Evolutionary conservation across 2,113 vertebrate species (phyloP).

Genomic region (Polypterus bichir): DNA sequence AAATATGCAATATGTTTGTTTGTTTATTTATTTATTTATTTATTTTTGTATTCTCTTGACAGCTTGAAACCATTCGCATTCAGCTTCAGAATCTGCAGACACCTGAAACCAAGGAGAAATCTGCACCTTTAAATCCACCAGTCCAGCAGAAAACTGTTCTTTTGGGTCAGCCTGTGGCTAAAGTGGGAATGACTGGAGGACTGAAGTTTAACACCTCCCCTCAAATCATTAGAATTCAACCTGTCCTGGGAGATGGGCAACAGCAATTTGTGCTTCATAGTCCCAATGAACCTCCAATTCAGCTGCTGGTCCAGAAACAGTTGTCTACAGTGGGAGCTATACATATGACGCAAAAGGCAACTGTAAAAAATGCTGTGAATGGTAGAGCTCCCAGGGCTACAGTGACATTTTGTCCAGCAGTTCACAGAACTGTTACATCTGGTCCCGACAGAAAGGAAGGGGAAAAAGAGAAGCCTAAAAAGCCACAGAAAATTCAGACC

Average conservation of each 20-base stretch:
- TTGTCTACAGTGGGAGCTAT: slow-evolving; percentile 40
- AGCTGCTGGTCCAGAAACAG: slow-evolving; percentile 55
- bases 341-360: slow-evolving; percentile 42
- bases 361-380: slow-evolving; percentile 17
- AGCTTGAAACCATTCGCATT: slow-evolving; percentile 66
- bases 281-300: slow-evolving; percentile 50
- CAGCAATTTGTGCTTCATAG: slow-evolving; percentile 51
- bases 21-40: slow-evolving; percentile 15
- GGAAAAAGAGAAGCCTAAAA: slow-evolving; percentile 55
- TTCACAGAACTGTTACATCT: slow-evolving; percentile 14
- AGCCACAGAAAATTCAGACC: slow-evolving; percentile 71
- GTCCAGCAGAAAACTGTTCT: slow-evolving; percentile 35
- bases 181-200: slow-evolving; percentile 40
- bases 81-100: slow-evolving; percentile 60
- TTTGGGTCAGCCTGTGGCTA: slow-evolving; percentile 27
- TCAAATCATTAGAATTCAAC: slow-evolving; percentile 67
- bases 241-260: slow-evolving; percentile 42
- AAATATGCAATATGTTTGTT: no score
- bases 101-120: slow-evolving; percentile 44
- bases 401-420: slow-evolving; percentile 6
- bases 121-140: slow-evolving; percentile 29
- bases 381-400: slow-evolving; percentile 17
- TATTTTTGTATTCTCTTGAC: slow-evolving; percentile 35
- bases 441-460: slow-evolving; percentile 32
- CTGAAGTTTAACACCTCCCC: slow-evolving; percentile 40